phyloP scores from a whole-genome alignment of 2,113 vertebrate species.

The Ammodytes dubius region DNA sequence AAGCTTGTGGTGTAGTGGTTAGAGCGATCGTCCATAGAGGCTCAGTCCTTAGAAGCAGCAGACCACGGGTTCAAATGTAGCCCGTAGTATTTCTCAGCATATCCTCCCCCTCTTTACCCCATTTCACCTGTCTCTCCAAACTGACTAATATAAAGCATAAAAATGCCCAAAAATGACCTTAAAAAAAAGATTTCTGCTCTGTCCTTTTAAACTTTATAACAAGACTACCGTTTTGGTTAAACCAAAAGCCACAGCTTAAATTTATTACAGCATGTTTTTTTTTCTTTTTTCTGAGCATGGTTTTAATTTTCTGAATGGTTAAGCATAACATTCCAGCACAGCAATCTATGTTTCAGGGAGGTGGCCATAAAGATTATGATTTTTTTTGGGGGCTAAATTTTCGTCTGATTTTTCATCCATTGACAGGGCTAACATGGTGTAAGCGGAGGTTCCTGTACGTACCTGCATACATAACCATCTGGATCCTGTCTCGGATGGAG shows the following conservation, averaged over 20 bases:
- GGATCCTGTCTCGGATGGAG: slow-evolving; percentile 90
- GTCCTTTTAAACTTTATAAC: slow-evolving; percentile 56
- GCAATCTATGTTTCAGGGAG: slow-evolving; percentile 67
- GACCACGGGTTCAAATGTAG: no score
- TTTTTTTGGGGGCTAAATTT: slow-evolving; percentile 45
- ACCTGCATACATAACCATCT: slow-evolving; percentile 95
- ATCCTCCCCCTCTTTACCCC: no score
- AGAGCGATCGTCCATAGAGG: no score
- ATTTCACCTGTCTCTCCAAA: no score
- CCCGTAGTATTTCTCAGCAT: no score
- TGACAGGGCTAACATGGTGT: slow-evolving; percentile 51
- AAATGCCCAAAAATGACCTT: no score
- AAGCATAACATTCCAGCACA: slow-evolving; percentile 75
- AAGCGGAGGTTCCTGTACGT: slow-evolving; percentile 10
- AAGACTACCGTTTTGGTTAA: slow-evolving; percentile 43
- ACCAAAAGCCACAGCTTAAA: slow-evolving; percentile 63
- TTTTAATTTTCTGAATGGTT: slow-evolving; percentile 86
- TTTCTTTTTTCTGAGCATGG: slow-evolving; percentile 46
- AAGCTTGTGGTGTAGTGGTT: slow-evolving; percentile 7
- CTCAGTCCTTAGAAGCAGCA: no score
- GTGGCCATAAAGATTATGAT: slow-evolving; percentile 52
- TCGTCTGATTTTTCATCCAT: slow-evolving; percentile 63
- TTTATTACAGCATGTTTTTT: slow-evolving; percentile 59
- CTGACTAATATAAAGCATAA: no score
- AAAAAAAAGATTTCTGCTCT: slow-evolving; percentile 24